phyloP scores from a whole-genome alignment of 2,888 invertebrate genomes.

The Heliconius sara region DNA sequence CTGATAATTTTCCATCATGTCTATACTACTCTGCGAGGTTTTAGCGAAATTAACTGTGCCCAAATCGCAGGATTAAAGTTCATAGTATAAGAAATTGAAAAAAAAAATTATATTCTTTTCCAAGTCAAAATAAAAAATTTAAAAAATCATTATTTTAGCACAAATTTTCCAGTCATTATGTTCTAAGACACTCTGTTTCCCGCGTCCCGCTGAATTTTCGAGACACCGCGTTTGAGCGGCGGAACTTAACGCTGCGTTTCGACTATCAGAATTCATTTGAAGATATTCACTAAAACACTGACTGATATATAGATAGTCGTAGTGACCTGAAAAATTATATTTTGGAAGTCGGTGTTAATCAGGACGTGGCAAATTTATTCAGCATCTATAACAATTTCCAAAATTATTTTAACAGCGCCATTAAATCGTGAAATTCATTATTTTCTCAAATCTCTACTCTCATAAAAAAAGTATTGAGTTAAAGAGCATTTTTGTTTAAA shows the following conservation, averaged over 20 bases:
- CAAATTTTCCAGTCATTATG: neutral
- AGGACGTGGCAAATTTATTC: slow-evolving; percentile 21
- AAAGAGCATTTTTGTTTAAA: slow-evolving; percentile 12
- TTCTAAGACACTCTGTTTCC: neutral
- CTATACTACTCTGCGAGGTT: no score
- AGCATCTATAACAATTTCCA: neutral
- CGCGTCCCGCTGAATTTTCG: neutral
- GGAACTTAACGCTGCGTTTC: neutral
- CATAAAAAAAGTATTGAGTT: slow-evolving; percentile 25
- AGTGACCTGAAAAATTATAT: slow-evolving; percentile 30
- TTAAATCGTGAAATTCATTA: slow-evolving; percentile 26
- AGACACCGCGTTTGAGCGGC: neutral
- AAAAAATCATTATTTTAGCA: no score
- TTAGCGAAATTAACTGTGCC: no score
- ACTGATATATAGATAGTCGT: neutral
- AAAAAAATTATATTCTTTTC: no score
- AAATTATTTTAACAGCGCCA: slow-evolving; percentile 17
- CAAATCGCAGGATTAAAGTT: no score
- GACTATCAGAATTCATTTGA: neutral
- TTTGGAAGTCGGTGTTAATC: slow-evolving; percentile 7
- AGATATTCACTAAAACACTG: neutral
- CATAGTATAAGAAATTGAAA: no score
- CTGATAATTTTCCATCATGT: no score
- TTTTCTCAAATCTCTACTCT: slow-evolving; percentile 14
- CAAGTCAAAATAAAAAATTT: no score